Evolutionary conservation across 2,797 vertebrate species (phyloP).

Genomic region (Sparus aurata): DNA sequence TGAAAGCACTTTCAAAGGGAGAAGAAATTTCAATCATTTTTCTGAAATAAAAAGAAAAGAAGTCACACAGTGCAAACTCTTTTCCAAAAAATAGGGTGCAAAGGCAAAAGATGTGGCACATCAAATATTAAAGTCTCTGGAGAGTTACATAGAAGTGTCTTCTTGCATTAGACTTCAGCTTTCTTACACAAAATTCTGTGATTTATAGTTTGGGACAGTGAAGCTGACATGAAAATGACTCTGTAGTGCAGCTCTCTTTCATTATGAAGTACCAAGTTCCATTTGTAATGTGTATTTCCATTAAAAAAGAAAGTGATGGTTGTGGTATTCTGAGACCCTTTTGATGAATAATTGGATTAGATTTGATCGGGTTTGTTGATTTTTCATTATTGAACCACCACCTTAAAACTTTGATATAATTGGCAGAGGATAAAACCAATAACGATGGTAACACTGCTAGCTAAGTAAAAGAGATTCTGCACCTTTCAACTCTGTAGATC

Average conservation of each 20-base stretch:
- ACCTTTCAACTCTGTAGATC: too few relatives aligned
- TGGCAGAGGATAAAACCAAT: conserved; percentile 13
- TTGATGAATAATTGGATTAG: not conserved
- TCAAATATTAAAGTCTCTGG: conserved; percentile 62
- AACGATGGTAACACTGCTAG: not conserved
- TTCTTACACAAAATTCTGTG: conserved; percentile 37
- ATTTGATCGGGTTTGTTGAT: not conserved
- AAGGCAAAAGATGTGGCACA: conserved; percentile 54
- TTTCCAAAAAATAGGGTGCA: conserved; percentile 1
- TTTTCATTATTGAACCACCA: conserved; percentile 6
- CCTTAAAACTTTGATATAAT: conserved; percentile 11
- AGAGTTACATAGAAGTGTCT: conserved; percentile 43
- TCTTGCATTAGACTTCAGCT: conserved; percentile 34
- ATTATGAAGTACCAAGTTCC: not conserved
- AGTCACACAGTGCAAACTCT: conserved; percentile 14
- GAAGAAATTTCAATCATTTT: conserved; percentile 10
- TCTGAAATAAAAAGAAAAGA: conserved; percentile 33
- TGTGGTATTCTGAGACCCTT: not conserved
- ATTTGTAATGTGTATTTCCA: not conserved
- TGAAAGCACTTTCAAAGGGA: conserved; percentile 42
- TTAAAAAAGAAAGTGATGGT: not conserved
- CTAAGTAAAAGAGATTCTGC: too few relatives aligned
- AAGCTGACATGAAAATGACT: conserved; percentile 31
- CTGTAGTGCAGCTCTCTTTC: not conserved
- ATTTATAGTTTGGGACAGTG: conserved; percentile 24